Evolutionary conservation across 2,113 vertebrate species (phyloP).

Genomic region (Etia nguti): DNA sequence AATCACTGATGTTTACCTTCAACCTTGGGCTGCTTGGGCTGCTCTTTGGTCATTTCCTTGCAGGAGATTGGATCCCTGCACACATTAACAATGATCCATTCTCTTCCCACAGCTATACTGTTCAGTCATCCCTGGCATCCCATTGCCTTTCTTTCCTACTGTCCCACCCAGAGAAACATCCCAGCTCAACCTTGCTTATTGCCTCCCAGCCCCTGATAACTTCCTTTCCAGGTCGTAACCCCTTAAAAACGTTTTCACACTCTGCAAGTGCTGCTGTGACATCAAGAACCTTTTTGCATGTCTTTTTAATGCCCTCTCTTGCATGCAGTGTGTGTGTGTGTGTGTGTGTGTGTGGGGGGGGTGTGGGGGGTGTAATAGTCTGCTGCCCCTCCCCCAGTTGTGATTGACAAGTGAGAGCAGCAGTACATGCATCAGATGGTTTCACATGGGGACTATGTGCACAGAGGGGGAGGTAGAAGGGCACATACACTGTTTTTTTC

Average conservation of each 20-base stretch:
- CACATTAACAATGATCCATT: conserved; percentile 7
- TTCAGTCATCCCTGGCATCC: neutral
- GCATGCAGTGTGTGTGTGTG: neutral
- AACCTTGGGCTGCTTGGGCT: neutral
- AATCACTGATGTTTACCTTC: conserved; percentile 16
- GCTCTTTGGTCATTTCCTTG: neutral
- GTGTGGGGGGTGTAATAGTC: conserved; percentile 14
- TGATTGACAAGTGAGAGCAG: conserved; percentile 73
- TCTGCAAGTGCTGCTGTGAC: neutral
- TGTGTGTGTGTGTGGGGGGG: neutral
- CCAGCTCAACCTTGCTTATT: conserved; percentile 7
- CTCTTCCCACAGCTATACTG: neutral
- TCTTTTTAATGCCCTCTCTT: conserved; percentile 18
- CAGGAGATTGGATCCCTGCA: neutral
- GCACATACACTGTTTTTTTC: conserved; percentile 64
- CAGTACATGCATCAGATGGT: conserved; percentile 74
- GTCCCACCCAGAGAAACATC: conserved; percentile 25
- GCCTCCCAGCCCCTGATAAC: conserved; percentile 13
- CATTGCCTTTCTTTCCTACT: neutral
- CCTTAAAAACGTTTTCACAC: conserved; percentile 4
- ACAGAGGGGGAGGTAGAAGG: conserved; percentile 40
- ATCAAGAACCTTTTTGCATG: conserved; percentile 28
- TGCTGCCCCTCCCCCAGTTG: conserved; percentile 59
- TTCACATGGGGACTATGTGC: conserved; percentile 63
- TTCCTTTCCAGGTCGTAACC: conserved; percentile 3